Evolutionary conservation across 2,113 vertebrate genomes (phyloP), one percentile per base, ranked within the genome.

Genomic region (Mesocricetus auratus): DNA sequence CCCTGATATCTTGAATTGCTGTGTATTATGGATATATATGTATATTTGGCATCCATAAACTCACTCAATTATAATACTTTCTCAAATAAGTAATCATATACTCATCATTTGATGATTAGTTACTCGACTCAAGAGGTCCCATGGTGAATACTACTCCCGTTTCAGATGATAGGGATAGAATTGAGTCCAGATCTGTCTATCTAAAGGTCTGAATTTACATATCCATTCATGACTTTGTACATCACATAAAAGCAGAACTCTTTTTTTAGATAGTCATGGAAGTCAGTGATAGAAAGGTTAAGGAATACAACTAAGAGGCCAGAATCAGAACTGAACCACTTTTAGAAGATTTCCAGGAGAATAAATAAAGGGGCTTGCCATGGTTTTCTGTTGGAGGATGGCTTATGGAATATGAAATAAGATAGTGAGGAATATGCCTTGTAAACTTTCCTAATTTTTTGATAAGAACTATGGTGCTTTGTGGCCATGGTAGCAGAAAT

Each of bases 21-120:
- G 42, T 36, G 0, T 33, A 50, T 10, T 21, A 6, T 47, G 1
- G 15, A 6, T 77, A 3, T 68, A 21, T 47, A 29, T 2, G 0
- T 68, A 6, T 85, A 15, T 77, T 53, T 94, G 21, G 39, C 7
- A 75, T 77, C 4, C 9, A 7, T 60, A 77, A 68, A 89, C 5
- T 95, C 42, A 90, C 47, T 94, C 74, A 96, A 42, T 89, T 10
- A 26, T 86, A 36, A 50, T 74, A 64, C 3, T 66, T 68, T 74
- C 50, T 26, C 15, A 36, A 73, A 79, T 31, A 56, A 21, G 4
- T 50, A 83, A 53, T 31, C 31, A 68, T 86, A 31, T 1, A 8
- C 22, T 94, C 50, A 77, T 86, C 93, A 71, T 71, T 78, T 50
- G 31, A 36, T 86, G 24, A 64, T 60, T 75, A 58, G 9, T 69